These are phyloP conservation scores for Cephus runcator DNA, from an alignment of 2,888 invertebrate genomes.

Conservation along the genomic window DNA sequence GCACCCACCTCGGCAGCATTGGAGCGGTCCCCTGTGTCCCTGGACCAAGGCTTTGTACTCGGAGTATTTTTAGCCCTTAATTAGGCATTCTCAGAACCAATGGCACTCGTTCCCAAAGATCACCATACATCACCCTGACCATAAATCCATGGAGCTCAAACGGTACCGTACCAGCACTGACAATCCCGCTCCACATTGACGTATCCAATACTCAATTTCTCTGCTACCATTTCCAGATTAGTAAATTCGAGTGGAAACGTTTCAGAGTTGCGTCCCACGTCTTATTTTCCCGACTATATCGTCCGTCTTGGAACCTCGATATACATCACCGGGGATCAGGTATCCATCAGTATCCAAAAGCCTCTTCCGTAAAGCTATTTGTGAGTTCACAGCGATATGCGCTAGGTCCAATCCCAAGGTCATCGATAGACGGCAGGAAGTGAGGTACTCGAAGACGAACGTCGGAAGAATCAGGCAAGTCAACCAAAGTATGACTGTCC, in stretches of 20 bases:
- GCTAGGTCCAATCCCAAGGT: not conserved
- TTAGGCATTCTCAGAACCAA: constrained; percentile 37
- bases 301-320: not conserved
- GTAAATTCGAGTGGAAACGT: not conserved
- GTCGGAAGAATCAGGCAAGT: not conserved
- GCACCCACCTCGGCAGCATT: constrained; percentile 13
- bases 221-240: not conserved
- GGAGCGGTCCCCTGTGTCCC: not conserved
- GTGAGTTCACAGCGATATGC: not conserved
- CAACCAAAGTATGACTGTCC: not conserved
- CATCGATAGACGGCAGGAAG: not conserved
- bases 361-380: not conserved
- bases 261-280: not conserved
- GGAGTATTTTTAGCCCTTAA: constrained; percentile 34
- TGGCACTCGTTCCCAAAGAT: constrained; percentile 14
- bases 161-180: not conserved
- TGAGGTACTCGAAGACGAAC: not conserved
- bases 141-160: not conserved
- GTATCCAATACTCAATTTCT: not conserved
- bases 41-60: constrained; percentile 7
- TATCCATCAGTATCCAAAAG: not conserved
- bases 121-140: not conserved
- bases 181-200: not conserved
- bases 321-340: not conserved
- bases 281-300: not conserved